phyloP scores from a whole-genome alignment of 2,888 invertebrate genomes.

The Drosophila engyochracea region DNA sequence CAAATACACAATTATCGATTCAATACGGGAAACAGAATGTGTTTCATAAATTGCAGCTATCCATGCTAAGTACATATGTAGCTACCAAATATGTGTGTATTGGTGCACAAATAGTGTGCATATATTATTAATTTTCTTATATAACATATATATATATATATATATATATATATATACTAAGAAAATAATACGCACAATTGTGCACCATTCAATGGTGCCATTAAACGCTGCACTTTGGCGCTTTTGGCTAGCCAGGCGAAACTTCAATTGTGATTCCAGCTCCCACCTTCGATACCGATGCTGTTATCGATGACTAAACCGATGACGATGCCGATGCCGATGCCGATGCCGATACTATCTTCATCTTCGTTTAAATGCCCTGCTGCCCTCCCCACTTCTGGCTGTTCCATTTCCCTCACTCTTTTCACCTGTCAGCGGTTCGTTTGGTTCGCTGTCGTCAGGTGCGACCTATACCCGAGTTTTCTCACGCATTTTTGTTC shows the following conservation, averaged over 20 bases:
- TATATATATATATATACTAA: not conserved
- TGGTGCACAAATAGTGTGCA: not conserved
- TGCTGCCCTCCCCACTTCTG: not conserved
- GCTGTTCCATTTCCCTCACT: not conserved
- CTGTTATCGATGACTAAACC: too few relatives aligned
- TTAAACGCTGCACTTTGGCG: conserved; percentile 7
- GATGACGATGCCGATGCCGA: not conserved
- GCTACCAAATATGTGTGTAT: not conserved
- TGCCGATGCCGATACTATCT: not conserved
- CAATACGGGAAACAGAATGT: conserved; percentile 2
- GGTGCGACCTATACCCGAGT: conserved; percentile 57
- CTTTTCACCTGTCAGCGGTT: conserved; percentile 29
- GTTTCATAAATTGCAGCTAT: conserved; percentile 46
- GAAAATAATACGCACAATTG: not conserved
- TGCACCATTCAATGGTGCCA: not conserved
- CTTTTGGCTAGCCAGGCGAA: not conserved
- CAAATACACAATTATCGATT: conserved; percentile 4
- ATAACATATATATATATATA: not conserved
- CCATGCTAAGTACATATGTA: not conserved
- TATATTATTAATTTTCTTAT: not conserved
- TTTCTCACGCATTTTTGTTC: conserved; percentile 72
- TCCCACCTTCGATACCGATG: not conserved
- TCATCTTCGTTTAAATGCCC: not conserved
- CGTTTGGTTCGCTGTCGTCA: conserved; percentile 38
- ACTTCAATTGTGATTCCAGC: not conserved